These are phyloP conservation scores for Montifringilla adamsi DNA, from an alignment of 2,113 vertebrate species.

Conservation along the genomic window DNA sequence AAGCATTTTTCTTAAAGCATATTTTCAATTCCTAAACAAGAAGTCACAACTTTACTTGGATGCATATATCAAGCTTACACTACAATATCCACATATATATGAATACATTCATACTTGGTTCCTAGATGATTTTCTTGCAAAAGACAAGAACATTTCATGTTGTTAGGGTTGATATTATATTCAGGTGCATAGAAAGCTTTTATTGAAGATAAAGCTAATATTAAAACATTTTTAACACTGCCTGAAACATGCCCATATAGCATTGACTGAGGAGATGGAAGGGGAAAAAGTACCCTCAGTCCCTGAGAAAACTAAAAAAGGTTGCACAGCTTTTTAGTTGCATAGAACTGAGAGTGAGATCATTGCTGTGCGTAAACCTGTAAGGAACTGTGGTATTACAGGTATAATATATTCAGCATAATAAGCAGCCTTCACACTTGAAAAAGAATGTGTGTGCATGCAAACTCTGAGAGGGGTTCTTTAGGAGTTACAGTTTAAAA, in stretches of 20 bases:
- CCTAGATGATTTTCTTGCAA: not conserved
- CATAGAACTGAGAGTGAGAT: not conserved
- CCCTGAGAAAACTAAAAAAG: not conserved
- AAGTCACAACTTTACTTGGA: not conserved
- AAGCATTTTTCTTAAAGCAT: not conserved
- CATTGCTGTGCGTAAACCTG: not conserved
- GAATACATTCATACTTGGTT: not conserved
- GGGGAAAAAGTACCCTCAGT: not conserved
- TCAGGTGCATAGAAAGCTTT: not conserved
- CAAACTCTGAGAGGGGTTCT: not conserved
- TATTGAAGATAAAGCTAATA: not conserved
- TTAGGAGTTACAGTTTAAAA: slow-evolving; percentile 21
- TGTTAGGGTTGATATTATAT: not conserved
- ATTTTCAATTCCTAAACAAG: not conserved
- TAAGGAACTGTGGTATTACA: not conserved
- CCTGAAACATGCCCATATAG: accelerated
- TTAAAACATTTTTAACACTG: not conserved
- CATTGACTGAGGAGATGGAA: not conserved
- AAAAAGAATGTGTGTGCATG: not conserved
- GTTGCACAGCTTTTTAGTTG: not conserved
- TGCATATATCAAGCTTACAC: not conserved
- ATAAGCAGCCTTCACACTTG: slow-evolving; percentile 1
- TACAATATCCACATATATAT: not conserved
- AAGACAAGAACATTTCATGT: not conserved
- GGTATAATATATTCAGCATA: not conserved